Evolutionary conservation across 2,113 vertebrate species (phyloP).

Genomic region (Zosterops pallidus): DNA sequence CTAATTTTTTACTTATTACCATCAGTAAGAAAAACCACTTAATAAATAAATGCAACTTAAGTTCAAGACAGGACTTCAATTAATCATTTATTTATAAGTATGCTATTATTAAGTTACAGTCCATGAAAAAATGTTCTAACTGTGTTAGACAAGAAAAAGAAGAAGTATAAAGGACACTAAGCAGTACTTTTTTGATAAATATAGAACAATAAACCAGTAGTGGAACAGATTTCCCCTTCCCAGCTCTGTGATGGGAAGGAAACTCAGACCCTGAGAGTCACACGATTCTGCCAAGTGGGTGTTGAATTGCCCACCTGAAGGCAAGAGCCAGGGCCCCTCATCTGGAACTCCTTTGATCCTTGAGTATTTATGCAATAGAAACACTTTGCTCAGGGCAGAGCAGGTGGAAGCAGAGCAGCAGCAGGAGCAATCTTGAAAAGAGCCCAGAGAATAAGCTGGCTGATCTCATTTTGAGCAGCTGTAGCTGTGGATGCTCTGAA

Average conservation of each 20-base stretch:
- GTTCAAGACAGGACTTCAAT: not conserved
- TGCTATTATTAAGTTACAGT: not conserved
- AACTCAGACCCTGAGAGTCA: not conserved
- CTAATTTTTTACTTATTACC: not conserved
- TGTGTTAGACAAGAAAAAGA: not conserved
- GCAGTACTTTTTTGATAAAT: not conserved
- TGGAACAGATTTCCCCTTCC: not conserved
- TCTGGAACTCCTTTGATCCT: not conserved
- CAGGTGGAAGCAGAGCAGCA: not conserved
- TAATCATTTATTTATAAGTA: not conserved
- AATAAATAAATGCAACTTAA: not conserved
- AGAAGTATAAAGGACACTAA: not conserved
- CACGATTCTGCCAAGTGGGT: fast-evolving
- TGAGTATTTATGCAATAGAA: not conserved
- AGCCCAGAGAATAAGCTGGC: not conserved
- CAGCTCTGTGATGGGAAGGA: not conserved
- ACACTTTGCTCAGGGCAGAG: not conserved
- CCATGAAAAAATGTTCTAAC: not conserved
- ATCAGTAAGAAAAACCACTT: not conserved
- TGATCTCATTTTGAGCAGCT: not conserved
- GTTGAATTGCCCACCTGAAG: not conserved
- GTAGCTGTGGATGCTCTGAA: not conserved
- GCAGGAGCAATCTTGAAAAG: not conserved
- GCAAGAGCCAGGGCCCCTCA: not conserved
- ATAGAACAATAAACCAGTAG: not conserved